Evolutionary conservation across 1,140 invertebrate genomes (phyloP), one percentile per base, ranked within the genome.

Genomic region (Solenopsis fugax): DNA sequence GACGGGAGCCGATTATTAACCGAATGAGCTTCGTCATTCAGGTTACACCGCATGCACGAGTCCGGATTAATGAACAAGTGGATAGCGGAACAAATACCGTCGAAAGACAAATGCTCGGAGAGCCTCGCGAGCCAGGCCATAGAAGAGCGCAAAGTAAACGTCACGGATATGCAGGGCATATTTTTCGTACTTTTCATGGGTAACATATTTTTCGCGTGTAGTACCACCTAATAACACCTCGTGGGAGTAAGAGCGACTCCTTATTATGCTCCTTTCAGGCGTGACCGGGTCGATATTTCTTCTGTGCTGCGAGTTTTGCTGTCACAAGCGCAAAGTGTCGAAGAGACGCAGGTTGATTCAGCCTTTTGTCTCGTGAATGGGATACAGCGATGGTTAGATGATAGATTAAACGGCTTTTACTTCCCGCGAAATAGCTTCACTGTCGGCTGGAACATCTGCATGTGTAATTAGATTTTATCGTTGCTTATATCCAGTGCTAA

Each of bases 91-190:
- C 97, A 97, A 93, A 95, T 98, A 92, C 98, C 98, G 0, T 96
- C 96, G 86, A 97, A 97, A 86, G 97, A 99, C 94, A 96, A 97
- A 78, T 99, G 98, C 92, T 98, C 96, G 95, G 96, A 96, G 90
- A 95, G 96, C 1, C 92, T 95, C 7, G 93, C 95, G 65, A 95
- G 95, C 75, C 95, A 96, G 7, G 97, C 97, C 93, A 97, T 97
- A 9, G 96, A 96, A 45, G 98, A 98, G 93, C 97, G 98, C 90
- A 98, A 97, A 71, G 98, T 98, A 4, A 97, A 98, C 91, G 96
- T 98, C 87, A 96, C 97, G 77, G 98, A 98, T 91, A 98, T 98
- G 98, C 97, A 98, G 93, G 98, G 98, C 45, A 98, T 97, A 62
- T 98, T 98, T 95, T 98, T 98, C 87, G 96, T 98, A 0, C 94